Base-by-base conservation (phyloP, 2,797 vertebrate genomes). In the Microhierax caerulescens region DNA sequence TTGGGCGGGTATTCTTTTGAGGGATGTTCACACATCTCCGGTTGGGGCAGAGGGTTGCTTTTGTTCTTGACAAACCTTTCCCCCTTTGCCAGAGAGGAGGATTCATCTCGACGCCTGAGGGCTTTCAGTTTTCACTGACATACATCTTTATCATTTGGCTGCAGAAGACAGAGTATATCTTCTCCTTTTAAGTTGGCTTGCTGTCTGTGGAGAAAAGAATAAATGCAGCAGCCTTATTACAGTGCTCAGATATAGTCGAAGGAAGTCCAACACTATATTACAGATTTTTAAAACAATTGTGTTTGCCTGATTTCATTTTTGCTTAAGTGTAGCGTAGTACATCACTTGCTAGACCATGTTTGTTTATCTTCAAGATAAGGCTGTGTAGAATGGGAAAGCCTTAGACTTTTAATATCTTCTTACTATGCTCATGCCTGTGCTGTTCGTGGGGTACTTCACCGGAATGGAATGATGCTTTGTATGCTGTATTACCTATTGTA, bases 261-360 rank as follows among this genome's bases (percentile, higher is more conserved):
- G 67, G 28, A 88, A 64, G n/a, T 51, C 43, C 30, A 54, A 34
- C 24, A 9, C 20, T 79, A 0, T 65, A 59, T 61, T 91, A 61
- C 10, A 0, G 54, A 68, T 72, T 91, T 95, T 91, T 68, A 69
- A 88, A 85, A 36, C 89, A 83, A 47, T 83, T 70, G 39, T 18
- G 22, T 91, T 92, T 96, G 64, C 41, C 39, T 69, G 36, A 88
- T 93, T 96, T 91, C 50, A 20, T 93, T 96, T 67, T 39, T 32
- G 13, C 34, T n/a, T 59, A 54, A 93, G 27, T 41, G 20, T 65
- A 77, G 32, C 67, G 50, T 43, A 7, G 41, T 17, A 82, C 82
- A 37, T 91, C 32, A 9, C 14, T 18, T 77, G 37, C 61, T 83
- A 32, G 53, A 61, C 68, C 21, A n/a, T 2, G 0, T 60, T 85